Base-by-base conservation (phyloP, 2,888 invertebrate genomes). In the Strigamia maritima region DNA sequence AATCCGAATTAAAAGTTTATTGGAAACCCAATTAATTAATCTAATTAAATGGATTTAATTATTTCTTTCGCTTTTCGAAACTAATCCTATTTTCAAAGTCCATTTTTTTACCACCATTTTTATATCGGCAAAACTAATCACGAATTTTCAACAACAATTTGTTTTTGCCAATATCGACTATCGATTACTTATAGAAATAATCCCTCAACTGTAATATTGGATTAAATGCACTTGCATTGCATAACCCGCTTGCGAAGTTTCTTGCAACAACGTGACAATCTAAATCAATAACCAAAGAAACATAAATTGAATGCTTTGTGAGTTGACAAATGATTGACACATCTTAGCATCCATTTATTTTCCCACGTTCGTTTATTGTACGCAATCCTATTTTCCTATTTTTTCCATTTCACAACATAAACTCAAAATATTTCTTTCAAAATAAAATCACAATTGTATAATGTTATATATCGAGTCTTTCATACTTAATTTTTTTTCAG, bases 401-500 rank as follows among this genome's bases (percentile, higher is more conserved):
- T 35, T n/a, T 35, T 35, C 35, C 6, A 35, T 35, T 35, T 6
- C 35, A 35, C 35, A 35, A 6, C 35, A 35, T 12, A 8, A 44
- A 44, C 16, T 44, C 44, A 7, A 2, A 31, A n/a, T n/a, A n/a
- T n/a, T n/a, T n/a, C n/a, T n/a, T 35, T 35, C 35, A 7, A 35
- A 35, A 35, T 35, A 35, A 35, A 35, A 7, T 35, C 16, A 24
- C 1, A 22, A 60, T 22, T 19, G n/a, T 26, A 26, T 28, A 70
- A 12, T 28, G 3, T 22, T 70, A 70, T 26, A 28, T 26, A 12
- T 26, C 70, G 1, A 70, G 70, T 28, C 24, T 70, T 70, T 28
- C 4, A 26, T 44, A 28, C 14, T 76, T 35, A 12, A 76, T 49
- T 26, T 79, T 82, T 88, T 88, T 1, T 83, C 83, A 70, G 12